phyloP scores from a whole-genome alignment of 2,797 vertebrate genomes.

The Artibeus lituratus region DNA sequence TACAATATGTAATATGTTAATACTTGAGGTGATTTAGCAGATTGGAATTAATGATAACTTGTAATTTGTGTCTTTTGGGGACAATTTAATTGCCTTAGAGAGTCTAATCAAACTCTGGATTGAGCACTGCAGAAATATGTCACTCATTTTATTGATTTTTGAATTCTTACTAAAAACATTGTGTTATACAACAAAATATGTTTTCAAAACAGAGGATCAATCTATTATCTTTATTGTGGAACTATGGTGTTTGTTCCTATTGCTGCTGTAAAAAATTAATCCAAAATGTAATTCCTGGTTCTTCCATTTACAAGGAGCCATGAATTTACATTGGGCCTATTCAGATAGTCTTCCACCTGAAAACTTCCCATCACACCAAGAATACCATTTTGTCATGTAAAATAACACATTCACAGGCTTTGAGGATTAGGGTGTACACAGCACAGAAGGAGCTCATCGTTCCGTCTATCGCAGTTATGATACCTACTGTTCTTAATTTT shows the following conservation, averaged over 20 bases:
- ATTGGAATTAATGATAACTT: not conserved
- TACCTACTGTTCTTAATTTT: not conserved
- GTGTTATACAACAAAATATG: not conserved
- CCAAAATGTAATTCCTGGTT: not conserved
- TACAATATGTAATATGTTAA: not conserved
- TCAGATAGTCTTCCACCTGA: not conserved
- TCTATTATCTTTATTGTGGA: not conserved
- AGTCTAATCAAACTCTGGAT: not conserved
- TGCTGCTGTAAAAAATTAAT: not conserved
- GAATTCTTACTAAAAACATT: not conserved
- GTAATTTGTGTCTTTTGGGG: not conserved
- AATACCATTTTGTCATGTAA: not conserved
- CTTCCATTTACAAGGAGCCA: not conserved
- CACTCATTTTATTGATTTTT: not conserved
- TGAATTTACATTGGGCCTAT: not conserved
- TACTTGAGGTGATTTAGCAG: not conserved
- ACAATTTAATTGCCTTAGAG: not conserved
- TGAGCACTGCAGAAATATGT: not conserved
- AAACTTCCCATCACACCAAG: not conserved
- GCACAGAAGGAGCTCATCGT: fast-evolving
- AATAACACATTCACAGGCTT: not conserved
- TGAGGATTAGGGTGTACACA: too few relatives aligned
- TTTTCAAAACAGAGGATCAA: not conserved
- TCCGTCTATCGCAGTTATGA: not conserved
- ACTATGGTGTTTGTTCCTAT: not conserved